These are phyloP conservation scores for Sandelia bainsii DNA, from an alignment of 2,797 vertebrate genomes.

Conservation along the genomic window DNA sequence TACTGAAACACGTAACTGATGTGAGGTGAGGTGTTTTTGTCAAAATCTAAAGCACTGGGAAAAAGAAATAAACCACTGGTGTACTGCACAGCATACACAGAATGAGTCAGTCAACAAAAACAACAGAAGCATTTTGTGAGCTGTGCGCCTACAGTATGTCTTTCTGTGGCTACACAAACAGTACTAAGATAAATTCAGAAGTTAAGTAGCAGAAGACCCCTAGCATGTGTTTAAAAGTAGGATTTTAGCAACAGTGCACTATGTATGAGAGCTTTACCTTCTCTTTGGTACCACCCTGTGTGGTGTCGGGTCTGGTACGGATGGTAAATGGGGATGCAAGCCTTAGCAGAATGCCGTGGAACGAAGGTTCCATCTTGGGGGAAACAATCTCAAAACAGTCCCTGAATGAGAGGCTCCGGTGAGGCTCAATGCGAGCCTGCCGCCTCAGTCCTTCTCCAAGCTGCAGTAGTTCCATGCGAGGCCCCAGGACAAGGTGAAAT, in stretches of 20 bases:
- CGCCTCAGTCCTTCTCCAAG: conserved; percentile 94
- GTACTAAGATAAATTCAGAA: no score
- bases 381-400: conserved; percentile 97
- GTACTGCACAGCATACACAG: no score
- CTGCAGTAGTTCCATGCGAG: conserved; percentile 93
- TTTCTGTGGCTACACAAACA: no score
- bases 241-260: neutral
- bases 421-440: conserved; percentile 91
- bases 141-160: no score
- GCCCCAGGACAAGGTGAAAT: conserved; percentile 95
- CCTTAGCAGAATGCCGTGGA: conserved; percentile 92
- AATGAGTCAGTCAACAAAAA: no score
- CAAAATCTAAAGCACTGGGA: no score
- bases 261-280: conserved; percentile 87
- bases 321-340: conserved; percentile 97
- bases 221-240: neutral
- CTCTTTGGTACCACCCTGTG: conserved; percentile 90
- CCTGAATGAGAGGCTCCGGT: conserved; percentile 90
- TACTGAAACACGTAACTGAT: no score
- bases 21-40: no score
- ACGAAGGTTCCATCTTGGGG: conserved; percentile 93
- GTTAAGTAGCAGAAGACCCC: neutral
- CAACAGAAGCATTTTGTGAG: no score
- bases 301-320: conserved; percentile 89
- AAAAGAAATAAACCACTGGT: no score